phyloP scores from a whole-genome alignment of 2,888 invertebrate species.

The Rambutsinella grinnellia region DNA sequence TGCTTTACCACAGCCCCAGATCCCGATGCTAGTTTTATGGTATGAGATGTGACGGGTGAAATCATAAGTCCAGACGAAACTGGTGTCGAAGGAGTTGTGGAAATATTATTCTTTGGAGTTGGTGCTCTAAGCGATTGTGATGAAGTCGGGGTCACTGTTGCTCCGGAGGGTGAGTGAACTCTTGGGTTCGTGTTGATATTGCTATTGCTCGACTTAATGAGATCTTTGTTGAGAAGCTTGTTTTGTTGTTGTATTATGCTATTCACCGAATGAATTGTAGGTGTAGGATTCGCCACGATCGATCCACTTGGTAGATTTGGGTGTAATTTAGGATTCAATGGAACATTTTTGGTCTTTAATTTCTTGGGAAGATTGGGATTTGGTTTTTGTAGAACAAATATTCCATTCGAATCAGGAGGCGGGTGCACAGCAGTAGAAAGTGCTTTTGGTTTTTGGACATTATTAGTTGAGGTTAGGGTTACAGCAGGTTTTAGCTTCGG shows the following conservation, averaged over 20 bases:
- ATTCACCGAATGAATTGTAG: background rate
- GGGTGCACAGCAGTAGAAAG: background rate
- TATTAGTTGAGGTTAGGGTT: background rate
- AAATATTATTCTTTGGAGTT: constrained; percentile 31
- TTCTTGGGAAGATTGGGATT: constrained; percentile 16
- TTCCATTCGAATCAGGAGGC: too few relatives aligned
- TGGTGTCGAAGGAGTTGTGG: constrained; percentile 28
- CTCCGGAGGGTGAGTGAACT: constrained; percentile 27
- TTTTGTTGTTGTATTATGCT: constrained; percentile 5
- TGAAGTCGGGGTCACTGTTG: constrained; percentile 11
- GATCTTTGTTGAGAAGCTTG: constrained; percentile 43
- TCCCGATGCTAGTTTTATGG: background rate
- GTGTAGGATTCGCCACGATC: background rate
- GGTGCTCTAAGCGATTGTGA: constrained; percentile 33
- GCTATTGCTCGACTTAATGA: constrained; percentile 20
- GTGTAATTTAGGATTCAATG: constrained; percentile 60
- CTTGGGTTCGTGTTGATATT: constrained; percentile 14
- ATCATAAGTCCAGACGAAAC: constrained; percentile 32
- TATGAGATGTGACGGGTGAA: constrained; percentile 27
- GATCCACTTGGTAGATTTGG: constrained; percentile 22
- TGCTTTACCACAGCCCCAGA: background rate
- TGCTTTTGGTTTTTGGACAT: background rate
- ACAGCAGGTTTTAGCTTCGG: background rate
- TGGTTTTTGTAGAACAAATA: background rate
- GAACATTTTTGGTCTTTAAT: constrained; percentile 65